phyloP scores from a whole-genome alignment of 2,113 vertebrate genomes.

The Verasper variegatus region DNA sequence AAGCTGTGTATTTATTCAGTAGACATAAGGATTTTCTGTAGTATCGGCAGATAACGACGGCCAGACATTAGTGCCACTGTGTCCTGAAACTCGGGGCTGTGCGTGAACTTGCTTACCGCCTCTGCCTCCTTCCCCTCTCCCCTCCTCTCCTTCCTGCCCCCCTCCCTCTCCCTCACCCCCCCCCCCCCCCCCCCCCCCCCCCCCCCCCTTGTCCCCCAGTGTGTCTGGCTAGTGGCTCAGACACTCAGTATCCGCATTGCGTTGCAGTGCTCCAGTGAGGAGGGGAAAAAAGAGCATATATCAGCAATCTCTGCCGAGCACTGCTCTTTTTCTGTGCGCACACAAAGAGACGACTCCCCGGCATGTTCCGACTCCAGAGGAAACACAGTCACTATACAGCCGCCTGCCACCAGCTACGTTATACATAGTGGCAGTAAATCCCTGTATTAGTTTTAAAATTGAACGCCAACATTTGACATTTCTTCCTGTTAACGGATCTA shows the following conservation, averaged over 20 bases:
- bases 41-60: slow-evolving; percentile 51
- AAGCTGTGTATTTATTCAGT: neutral
- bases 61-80: slow-evolving; percentile 57
- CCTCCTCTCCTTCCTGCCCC: slow-evolving; percentile 24
- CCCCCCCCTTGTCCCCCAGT: slow-evolving; percentile 67
- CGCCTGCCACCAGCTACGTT: slow-evolving; percentile 29
- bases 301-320: slow-evolving; percentile 81
- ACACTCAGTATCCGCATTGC: slow-evolving; percentile 85
- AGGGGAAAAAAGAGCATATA: slow-evolving; percentile 79
- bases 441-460: slow-evolving; percentile 2
- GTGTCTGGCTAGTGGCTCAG: slow-evolving; percentile 83
- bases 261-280: slow-evolving; percentile 78
- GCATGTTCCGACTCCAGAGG: slow-evolving; percentile 42
- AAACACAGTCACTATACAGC: slow-evolving; percentile 39
- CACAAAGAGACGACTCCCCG: slow-evolving; percentile 75
- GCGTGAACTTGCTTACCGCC: slow-evolving; percentile 73
- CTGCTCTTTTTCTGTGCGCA: slow-evolving; percentile 73
- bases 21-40: slow-evolving; percentile 12
- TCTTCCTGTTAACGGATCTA: neutral
- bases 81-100: slow-evolving; percentile 62
- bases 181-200: neutral
- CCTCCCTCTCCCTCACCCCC: neutral
- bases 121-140: slow-evolving; percentile 45
- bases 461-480: slow-evolving; percentile 10
- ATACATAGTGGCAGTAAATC: neutral